phyloP scores from a whole-genome alignment of 1,140 invertebrate species.

The Magallana ariakensis region DNA sequence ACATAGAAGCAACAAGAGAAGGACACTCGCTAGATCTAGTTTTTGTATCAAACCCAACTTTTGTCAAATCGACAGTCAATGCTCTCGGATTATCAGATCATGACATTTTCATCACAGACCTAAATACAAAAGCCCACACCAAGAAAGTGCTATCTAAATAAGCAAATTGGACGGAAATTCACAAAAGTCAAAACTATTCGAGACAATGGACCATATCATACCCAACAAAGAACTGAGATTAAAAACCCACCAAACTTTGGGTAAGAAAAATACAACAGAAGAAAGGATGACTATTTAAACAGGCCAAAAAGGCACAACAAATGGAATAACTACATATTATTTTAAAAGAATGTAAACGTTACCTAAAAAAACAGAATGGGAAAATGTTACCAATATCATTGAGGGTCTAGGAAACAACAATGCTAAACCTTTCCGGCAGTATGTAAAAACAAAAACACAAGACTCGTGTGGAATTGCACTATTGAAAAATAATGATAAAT shows the following conservation, averaged over 20 bases:
- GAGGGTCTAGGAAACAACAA: slow-evolving; percentile 56
- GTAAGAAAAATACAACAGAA: not conserved
- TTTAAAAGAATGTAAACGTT: slow-evolving; percentile 42
- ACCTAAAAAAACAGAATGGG: slow-evolving; percentile 48
- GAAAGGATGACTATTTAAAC: not conserved
- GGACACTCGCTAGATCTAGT: slow-evolving; percentile 50
- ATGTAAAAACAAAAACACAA: slow-evolving; percentile 50
- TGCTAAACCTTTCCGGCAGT: slow-evolving; percentile 55
- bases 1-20: slow-evolving; percentile 46
- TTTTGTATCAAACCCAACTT: slow-evolving; percentile 41
- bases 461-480: slow-evolving; percentile 50
- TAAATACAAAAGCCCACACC: slow-evolving; percentile 10
- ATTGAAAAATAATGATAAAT: slow-evolving; percentile 30
- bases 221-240: slow-evolving; percentile 47
- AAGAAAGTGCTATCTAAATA: not conserved
- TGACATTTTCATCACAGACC: slow-evolving; percentile 48
- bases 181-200: not conserved
- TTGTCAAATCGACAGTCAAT: slow-evolving; percentile 42
- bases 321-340: slow-evolving; percentile 19
- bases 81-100: slow-evolving; percentile 48
- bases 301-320: slow-evolving; percentile 13
- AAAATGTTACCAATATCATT: slow-evolving; percentile 38
- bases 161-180: not conserved
- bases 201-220: not conserved
- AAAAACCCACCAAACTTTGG: slow-evolving; percentile 45